phyloP scores from a whole-genome alignment of 2,797 vertebrate species.

The Potorous gilbertii region DNA sequence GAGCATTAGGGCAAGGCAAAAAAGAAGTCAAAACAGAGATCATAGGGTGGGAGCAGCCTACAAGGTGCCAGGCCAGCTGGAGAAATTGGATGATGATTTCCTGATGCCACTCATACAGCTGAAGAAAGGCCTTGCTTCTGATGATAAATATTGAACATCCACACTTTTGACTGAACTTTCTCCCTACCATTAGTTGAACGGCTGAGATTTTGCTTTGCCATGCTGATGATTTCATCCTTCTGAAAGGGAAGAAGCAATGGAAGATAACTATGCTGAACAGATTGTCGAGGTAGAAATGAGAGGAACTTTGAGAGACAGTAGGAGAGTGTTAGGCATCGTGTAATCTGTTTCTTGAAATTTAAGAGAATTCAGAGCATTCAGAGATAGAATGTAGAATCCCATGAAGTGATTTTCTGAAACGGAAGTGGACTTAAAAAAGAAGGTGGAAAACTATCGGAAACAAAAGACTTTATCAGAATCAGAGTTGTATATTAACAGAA shows the following conservation, averaged over 20 bases:
- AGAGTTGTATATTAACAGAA: background rate
- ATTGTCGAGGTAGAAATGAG: background rate
- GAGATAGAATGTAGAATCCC: background rate
- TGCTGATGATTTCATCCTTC: background rate
- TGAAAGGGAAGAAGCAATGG: background rate
- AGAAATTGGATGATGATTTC: background rate
- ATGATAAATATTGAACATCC: background rate
- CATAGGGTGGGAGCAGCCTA: background rate
- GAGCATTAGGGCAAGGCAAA: background rate
- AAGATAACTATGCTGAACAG: background rate
- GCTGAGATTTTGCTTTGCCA: background rate
- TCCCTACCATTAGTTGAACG: background rate
- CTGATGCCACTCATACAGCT: background rate
- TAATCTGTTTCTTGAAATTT: background rate
- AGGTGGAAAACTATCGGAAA: background rate
- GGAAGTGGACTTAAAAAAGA: background rate
- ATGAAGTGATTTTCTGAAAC: background rate
- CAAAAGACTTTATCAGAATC: background rate
- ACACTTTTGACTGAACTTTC: background rate
- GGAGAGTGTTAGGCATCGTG: background rate
- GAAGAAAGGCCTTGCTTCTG: background rate
- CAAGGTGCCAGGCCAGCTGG: background rate
- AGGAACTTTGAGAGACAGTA: background rate
- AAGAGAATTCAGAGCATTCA: background rate
- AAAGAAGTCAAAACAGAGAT: background rate